These are phyloP conservation scores for Centropus bengalensis DNA, from an alignment of 2,113 vertebrate genomes.

Conservation along the genomic window DNA sequence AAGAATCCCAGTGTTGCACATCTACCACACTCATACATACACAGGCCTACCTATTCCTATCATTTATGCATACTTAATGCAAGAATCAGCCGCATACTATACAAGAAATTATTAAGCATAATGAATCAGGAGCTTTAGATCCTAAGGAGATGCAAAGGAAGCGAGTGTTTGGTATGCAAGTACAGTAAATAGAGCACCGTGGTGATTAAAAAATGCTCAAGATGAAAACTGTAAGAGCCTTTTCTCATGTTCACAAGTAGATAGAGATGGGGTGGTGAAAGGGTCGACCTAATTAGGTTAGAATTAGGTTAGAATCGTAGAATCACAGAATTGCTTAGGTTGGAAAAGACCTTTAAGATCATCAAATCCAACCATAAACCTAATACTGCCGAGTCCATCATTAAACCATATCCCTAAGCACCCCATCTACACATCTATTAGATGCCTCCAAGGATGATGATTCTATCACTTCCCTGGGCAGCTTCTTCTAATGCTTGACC, in stretches of 20 bases:
- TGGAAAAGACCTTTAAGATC: neutral
- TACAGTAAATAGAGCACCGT: neutral
- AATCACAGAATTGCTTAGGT: neutral
- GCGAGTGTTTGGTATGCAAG: neutral
- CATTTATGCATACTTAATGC: neutral
- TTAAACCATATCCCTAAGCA: rapidly evolving
- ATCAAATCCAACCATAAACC: neutral
- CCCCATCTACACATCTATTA: neutral
- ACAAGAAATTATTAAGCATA: neutral
- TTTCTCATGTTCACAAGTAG: neutral
- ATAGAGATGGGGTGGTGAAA: neutral
- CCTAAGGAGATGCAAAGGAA: neutral
- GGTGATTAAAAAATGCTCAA: neutral
- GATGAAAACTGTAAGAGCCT: neutral
- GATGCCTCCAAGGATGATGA: neutral
- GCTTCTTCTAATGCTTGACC: neutral
- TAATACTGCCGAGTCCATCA: neutral
- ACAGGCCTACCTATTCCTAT: neutral
- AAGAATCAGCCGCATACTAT: neutral
- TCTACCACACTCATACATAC: neutral
- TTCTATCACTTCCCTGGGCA: neutral
- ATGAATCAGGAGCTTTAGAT: neutral
- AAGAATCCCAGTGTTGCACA: neutral
- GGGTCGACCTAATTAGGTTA: too few species aligned
- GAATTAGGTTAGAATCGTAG: neutral